These are phyloP conservation scores for Ormyrus thymus DNA, from an alignment of 2,888 invertebrate genomes.

Conservation along the genomic window DNA sequence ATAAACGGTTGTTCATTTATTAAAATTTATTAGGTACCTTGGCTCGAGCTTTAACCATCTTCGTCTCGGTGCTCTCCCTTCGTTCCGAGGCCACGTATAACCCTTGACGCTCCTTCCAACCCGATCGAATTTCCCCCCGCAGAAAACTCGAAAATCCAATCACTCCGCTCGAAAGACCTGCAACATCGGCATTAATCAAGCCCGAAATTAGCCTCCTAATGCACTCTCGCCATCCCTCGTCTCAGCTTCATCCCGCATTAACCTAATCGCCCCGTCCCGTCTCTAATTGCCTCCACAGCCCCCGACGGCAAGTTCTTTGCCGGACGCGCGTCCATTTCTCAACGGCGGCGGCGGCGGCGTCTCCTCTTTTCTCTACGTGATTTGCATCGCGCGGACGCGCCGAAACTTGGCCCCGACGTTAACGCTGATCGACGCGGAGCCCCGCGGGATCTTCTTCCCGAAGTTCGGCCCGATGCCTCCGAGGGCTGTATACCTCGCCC, in stretches of 20 bases:
- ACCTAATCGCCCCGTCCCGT: slow-evolving; percentile 34
- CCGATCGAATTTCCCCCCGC: too few species aligned
- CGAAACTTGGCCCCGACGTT: background rate
- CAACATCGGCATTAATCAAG: too few species aligned
- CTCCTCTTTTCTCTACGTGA: slow-evolving; percentile 46
- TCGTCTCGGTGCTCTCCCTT: too few species aligned
- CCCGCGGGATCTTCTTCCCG: background rate
- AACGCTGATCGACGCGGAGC: background rate
- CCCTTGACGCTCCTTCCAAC: too few species aligned
- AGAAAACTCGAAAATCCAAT: too few species aligned
- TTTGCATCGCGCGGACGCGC: slow-evolving; percentile 55
- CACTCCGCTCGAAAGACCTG: too few species aligned
- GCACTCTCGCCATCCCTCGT: background rate
- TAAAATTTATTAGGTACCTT: too few species aligned
- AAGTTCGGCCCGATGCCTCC: background rate
- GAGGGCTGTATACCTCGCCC: background rate
- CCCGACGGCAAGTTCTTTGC: slow-evolving; percentile 25
- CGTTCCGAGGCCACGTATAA: too few species aligned
- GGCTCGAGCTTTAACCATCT: too few species aligned
- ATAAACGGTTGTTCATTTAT: too few species aligned
- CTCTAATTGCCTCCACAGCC: slow-evolving; percentile 35
- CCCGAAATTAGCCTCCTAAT: slow-evolving; percentile 17
- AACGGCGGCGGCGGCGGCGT: too few species aligned
- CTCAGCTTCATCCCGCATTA: slow-evolving; percentile 24
- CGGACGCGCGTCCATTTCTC: slow-evolving; percentile 3